These are phyloP conservation scores for Calliopsis andreniformis DNA, from an alignment of 1,140 invertebrate genomes.

Conservation along the genomic window DNA sequence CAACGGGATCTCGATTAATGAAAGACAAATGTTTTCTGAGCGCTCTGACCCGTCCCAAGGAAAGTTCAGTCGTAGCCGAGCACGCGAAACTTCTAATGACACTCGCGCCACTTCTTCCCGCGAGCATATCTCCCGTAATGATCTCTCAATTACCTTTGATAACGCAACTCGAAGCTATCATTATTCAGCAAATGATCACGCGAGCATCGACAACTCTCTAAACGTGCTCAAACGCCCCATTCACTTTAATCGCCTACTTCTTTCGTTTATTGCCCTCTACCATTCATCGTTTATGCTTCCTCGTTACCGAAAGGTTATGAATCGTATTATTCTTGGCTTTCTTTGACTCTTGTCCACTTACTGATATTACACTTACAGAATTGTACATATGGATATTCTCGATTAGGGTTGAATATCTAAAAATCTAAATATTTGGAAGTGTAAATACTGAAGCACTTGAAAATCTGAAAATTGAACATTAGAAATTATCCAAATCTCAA, in stretches of 20 bases:
- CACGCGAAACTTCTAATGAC: conserved; percentile 4
- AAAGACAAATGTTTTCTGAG: conserved; percentile 23
- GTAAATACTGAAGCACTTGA: too few relatives aligned
- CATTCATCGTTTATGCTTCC: not conserved
- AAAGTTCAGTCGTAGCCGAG: not conserved
- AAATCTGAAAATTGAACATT: too few relatives aligned
- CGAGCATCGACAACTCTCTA: not conserved
- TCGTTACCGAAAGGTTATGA: not conserved
- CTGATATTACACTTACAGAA: too few relatives aligned
- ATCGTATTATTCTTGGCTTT: not conserved
- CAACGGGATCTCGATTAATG: conserved; percentile 19
- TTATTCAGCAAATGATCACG: not conserved
- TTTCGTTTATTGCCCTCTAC: not conserved
- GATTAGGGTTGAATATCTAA: too few relatives aligned
- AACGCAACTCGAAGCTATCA: conserved; percentile 16
- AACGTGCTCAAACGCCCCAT: not conserved
- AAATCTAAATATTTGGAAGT: too few relatives aligned
- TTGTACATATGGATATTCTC: too few relatives aligned
- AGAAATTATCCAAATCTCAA: too few relatives aligned
- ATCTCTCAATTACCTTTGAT: conserved; percentile 6
- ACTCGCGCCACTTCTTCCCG: not conserved
- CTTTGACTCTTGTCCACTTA: not conserved
- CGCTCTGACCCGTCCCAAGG: not conserved
- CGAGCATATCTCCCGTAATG: not conserved
- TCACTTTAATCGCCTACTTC: conserved; percentile 1